Conservation (phyloP, 2,888 invertebrate species). For the Margaritifera margaritifera region DNA sequence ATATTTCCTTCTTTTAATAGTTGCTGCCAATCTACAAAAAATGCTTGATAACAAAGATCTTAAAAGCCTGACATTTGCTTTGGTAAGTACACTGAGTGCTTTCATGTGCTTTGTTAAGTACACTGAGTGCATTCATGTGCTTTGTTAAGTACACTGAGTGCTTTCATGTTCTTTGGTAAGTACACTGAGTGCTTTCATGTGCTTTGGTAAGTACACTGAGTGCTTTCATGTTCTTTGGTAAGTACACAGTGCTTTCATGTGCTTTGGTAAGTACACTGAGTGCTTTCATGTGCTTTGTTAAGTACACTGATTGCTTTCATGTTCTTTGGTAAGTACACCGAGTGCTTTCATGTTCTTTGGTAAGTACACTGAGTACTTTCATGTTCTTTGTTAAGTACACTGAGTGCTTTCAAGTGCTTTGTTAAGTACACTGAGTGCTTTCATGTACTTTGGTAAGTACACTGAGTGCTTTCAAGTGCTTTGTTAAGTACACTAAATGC, state of each 20-base stretch:
- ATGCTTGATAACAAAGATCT: conserved; percentile 83
- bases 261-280: background rate
- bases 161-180: conserved; percentile 86
- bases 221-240: too few relatives aligned
- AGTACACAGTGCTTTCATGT: background rate
- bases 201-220: conserved; percentile 76
- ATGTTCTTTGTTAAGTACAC: conserved; percentile 84
- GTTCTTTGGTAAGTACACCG: conserved; percentile 82
- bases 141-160: conserved; percentile 72
- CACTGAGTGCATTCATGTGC: too few relatives aligned
- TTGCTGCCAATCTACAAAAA: conserved; percentile 92
- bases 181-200: conserved; percentile 33
- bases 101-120: too few relatives aligned
- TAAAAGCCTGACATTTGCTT: conserved; percentile 85
- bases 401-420: conserved; percentile 78
- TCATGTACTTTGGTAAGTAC: conserved; percentile 87
- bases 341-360: conserved; percentile 84
- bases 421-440: conserved; percentile 75
- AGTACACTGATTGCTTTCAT: conserved; percentile 76
- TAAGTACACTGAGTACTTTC: conserved; percentile 75
- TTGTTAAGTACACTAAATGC: conserved; percentile 77
- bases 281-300: background rate
- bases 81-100: conserved; percentile 77
- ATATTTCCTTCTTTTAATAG: conserved; percentile 71
- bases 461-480: conserved; percentile 75